Percentiles rank a stretch among this genome's conserved stretches.
These are phyloP conservation scores for Dendropsophus ebraccatus DNA, from an alignment of 2,113 vertebrate genomes.

Conservation along the genomic window DNA sequence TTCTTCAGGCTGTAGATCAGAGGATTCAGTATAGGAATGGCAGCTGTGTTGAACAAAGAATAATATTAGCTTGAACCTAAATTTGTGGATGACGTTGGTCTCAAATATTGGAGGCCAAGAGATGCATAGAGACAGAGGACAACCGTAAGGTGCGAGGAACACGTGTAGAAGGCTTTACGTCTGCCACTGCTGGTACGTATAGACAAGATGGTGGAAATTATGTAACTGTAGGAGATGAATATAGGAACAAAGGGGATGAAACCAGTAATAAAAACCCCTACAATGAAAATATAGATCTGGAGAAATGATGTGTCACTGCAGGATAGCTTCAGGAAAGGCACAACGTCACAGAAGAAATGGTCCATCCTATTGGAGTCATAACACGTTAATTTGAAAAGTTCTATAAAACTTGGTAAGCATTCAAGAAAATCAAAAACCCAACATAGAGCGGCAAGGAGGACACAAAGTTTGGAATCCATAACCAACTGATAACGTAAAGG, in stretches of 20 bases:
- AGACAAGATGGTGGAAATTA: not conserved
- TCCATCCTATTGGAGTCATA: not conserved
- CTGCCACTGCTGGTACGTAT: slow-evolving; percentile 23
- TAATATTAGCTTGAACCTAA: not conserved
- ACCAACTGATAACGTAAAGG: not conserved
- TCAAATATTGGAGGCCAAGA: slow-evolving; percentile 9
- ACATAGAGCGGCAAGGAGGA: not conserved
- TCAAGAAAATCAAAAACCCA: slow-evolving; percentile 10
- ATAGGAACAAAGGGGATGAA: not conserved
- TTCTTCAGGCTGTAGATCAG: slow-evolving; percentile 11
- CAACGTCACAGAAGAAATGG: slow-evolving; percentile 2
- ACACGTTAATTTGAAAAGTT: not conserved
- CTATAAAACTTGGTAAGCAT: not conserved
- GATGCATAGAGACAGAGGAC: not conserved
- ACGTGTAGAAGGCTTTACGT: slow-evolving; percentile 21
- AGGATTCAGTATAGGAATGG: not conserved
- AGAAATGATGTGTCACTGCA: slow-evolving; percentile 1
- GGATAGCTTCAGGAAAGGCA: not conserved
- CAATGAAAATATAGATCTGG: not conserved
- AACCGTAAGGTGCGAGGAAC: slow-evolving; percentile 24
- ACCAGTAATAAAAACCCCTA: not conserved
- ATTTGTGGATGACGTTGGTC: not conserved
- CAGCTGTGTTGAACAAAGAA: slow-evolving; percentile 18
- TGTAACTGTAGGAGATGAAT: slow-evolving; percentile 12
- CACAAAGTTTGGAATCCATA: not conserved